Evolutionary conservation across 1,140 invertebrate genomes (phyloP), one percentile per base, ranked within the genome.

Genomic region (Nylanderia fulva): DNA sequence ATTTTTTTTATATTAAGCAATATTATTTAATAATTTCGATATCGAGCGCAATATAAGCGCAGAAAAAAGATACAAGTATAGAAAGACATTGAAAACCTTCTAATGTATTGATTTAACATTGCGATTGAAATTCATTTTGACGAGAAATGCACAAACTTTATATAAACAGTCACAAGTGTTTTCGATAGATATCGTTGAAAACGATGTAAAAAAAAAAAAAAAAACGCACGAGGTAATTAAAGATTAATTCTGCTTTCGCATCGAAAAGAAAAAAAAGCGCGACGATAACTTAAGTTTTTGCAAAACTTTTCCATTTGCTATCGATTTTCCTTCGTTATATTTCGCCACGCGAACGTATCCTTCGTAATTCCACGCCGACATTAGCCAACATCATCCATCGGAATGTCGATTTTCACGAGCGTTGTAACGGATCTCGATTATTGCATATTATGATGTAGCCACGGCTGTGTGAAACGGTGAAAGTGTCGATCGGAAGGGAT

Each of bases 401-500:
- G 76, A 68, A 36, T 29, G 39, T 83, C 68, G 54, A 60, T 75
- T 85, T 79, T 63, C 58, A 52, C 36, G n/a, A 61, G 7, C 36
- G 54, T 85, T 80, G 27, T 60, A 85, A 85, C 75, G 75, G 54
- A 85, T 80, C 72, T 84, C 21, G 75, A 39, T 85, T 85, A 85
- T 82, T 69, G 54, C 39, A 18, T 42, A 45, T 66, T 80, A 80
- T 69, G 42, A 80, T 63, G 54, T 48, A 56, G 60, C 66, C 45
- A 45, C 21, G 33, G 82, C 24, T 66, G 13, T 84, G n/a, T n/a
- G n/a, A n/a, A 79, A 84, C 56, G 36, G 48, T 64, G 74, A 74
- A 80, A 80, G 64, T 29, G 61, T 58, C 77, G 77, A 71, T 45
- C 24, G 15, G 48, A 18, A 82, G 48, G n/a, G 24, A 58, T 9